Conservation (phyloP, 2,797 vertebrate genomes). For the Myioborus melanocephalus region DNA sequence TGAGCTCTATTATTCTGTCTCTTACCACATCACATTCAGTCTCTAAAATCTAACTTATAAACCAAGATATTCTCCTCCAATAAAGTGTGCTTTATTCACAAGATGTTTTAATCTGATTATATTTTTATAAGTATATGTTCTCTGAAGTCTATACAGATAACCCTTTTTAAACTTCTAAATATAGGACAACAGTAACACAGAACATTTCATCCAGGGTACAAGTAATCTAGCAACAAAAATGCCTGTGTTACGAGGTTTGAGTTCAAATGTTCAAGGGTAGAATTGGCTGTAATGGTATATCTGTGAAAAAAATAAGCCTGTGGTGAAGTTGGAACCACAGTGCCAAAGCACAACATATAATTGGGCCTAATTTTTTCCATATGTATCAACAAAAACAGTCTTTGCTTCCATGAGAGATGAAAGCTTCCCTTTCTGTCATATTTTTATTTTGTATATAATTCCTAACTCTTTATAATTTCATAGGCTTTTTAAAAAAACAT, state of each 20-base stretch:
- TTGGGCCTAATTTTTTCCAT: constrained; percentile 79
- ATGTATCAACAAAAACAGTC: constrained; percentile 79
- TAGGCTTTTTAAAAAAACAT: constrained; percentile 57
- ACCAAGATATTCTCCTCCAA: background rate
- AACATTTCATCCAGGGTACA: constrained; percentile 57
- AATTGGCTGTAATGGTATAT: constrained; percentile 70
- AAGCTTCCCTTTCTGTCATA: constrained; percentile 70
- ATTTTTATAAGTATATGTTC: constrained; percentile 17
- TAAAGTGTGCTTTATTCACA: constrained; percentile 21
- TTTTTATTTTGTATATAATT: constrained; percentile 76
- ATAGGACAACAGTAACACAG: constrained; percentile 54
- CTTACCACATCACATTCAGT: background rate
- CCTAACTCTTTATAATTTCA: constrained; percentile 66
- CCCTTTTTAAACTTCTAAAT: constrained; percentile 54
- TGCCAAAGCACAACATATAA: constrained; percentile 79
- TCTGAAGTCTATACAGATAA: constrained; percentile 54
- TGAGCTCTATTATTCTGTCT: background rate
- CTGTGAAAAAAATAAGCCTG: constrained; percentile 74
- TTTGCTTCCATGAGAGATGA: constrained; percentile 74
- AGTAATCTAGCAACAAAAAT: constrained; percentile 74
- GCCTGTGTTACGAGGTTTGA: constrained; percentile 56
- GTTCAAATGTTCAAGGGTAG: constrained; percentile 68
- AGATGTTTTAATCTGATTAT: constrained; percentile 6
- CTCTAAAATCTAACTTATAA: background rate
- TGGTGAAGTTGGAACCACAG: constrained; percentile 67